Base-by-base conservation (phyloP, 2,113 vertebrate genomes). In the Halcyon malimbica region DNA sequence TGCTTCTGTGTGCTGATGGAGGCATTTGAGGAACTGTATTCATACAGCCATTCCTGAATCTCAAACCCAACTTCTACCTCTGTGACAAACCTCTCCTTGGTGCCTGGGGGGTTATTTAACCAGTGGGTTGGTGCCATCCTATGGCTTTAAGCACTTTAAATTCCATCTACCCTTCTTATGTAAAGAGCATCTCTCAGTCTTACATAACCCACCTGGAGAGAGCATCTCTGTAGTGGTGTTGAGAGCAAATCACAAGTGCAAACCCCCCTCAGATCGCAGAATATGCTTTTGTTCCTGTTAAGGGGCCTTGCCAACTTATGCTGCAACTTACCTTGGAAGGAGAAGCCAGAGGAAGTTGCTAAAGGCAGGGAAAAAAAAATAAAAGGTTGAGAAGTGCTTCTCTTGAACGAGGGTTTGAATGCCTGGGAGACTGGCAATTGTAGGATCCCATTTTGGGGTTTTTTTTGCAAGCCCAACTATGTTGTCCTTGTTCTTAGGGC, bases 241-340 rank as follows among this genome's bases (percentile, higher is more conserved):
- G 81, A 76, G 94, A 90, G 87, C 59, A 92, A 93, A 88, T 48
- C 76, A 64, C 59, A 6, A 6, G 37, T 71, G n/a, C 26, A 62
- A 87, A 50, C 9, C 28, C 7, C 28, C 89, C 48, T 57, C n/a
- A 15, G 67, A 84, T 95, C 64, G 87, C 21, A 69, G 89, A 70
- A 13, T 31, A 50, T 19, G 67, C 54, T 78, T 70, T 83, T 68
- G 21, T 59, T 64, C 70, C 42, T 74, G 14, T n/a, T 75, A 76
- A 10, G 1, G 5, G 44, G 25, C 5, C 17, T 69, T 89, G 68
- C 69, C 73, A 93, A 50, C 42, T 94, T 97, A 18, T 41, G 28
- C 46, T 70, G 85, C 77, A 93, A 83, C 63, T 95, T 81, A 78
- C 48, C 65, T 93, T 96, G 93, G 81, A 87, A 96, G 67, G 76